phyloP scores from a whole-genome alignment of 1,140 invertebrate species.

The Drosophila nannoptera region DNA sequence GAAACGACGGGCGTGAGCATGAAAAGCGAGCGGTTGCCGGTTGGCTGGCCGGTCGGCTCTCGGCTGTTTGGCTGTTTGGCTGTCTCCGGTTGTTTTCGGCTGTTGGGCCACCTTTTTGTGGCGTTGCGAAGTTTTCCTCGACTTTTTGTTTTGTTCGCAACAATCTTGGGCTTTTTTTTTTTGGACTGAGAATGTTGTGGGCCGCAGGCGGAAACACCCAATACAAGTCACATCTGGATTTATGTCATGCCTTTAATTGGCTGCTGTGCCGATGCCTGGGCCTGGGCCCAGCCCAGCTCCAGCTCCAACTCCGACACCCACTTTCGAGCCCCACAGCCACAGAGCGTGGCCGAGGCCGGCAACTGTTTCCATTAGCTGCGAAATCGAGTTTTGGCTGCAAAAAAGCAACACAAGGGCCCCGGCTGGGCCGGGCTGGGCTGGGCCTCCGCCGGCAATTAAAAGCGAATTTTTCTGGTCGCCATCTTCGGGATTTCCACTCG shows the following conservation, averaged over 20 bases:
- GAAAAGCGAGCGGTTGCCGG: slow-evolving; percentile 55
- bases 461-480: slow-evolving; percentile 69
- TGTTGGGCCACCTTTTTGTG: slow-evolving; percentile 18
- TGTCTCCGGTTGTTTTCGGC: slow-evolving; percentile 12
- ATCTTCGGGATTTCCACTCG: slow-evolving; percentile 67
- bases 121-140: slow-evolving; percentile 45
- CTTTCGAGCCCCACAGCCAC: slow-evolving; percentile 13
- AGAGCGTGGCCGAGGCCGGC: slow-evolving; percentile 43
- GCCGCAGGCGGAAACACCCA: slow-evolving; percentile 79
- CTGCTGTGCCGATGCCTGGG: slow-evolving; percentile 64
- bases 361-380: slow-evolving; percentile 65
- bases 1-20: slow-evolving; percentile 72
- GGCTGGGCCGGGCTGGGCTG: slow-evolving; percentile 7
- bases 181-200: slow-evolving; percentile 66
- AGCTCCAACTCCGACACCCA: neutral
- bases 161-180: slow-evolving; percentile 74
- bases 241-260: slow-evolving; percentile 79
- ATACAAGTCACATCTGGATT: slow-evolving; percentile 79
- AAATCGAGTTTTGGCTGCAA: slow-evolving; percentile 67
- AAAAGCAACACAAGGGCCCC: slow-evolving; percentile 67
- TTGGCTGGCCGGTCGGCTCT: slow-evolving; percentile 37
- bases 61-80: slow-evolving; percentile 38
- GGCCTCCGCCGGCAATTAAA: slow-evolving; percentile 62
- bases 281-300: slow-evolving; percentile 4
- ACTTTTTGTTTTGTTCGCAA: slow-evolving; percentile 68